phyloP scores from a whole-genome alignment of 1,140 invertebrate species.

The Metaphire vulgaris region DNA sequence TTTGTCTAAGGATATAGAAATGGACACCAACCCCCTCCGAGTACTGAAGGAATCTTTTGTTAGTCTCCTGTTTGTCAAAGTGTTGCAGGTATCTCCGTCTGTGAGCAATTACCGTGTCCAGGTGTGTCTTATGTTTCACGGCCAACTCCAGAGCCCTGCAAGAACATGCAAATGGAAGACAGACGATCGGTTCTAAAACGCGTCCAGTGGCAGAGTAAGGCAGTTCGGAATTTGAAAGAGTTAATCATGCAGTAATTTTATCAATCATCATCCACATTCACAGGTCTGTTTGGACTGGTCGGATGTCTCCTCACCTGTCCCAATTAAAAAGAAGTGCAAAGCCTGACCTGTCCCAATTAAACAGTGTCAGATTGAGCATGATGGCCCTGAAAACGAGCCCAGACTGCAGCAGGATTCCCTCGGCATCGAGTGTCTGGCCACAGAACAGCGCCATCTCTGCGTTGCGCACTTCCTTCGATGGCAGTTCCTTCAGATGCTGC shows the following conservation, averaged over 20 bases:
- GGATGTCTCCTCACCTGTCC: too few species aligned
- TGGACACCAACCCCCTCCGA: constrained; percentile 56
- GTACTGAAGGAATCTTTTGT: constrained; percentile 63
- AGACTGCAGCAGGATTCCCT: constrained; percentile 72
- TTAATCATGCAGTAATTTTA: too few species aligned
- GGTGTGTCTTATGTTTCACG: constrained; percentile 67
- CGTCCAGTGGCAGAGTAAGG: too few species aligned
- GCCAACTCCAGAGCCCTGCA: constrained; percentile 74
- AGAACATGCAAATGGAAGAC: too few species aligned
- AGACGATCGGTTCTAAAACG: too few species aligned
- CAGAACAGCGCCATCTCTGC: constrained; percentile 74
- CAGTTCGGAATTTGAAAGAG: too few species aligned
- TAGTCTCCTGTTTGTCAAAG: constrained; percentile 70
- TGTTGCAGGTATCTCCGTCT: constrained; percentile 67
- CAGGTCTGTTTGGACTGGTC: too few species aligned
- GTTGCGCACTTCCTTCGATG: constrained; percentile 60
- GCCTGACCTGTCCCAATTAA: constrained; percentile 74
- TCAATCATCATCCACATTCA: too few species aligned
- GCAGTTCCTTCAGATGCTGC: constrained; percentile 67
- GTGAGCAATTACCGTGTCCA: constrained; percentile 71
- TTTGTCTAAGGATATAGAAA: neutral
- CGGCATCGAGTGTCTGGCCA: constrained; percentile 71
- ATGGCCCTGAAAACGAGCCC: constrained; percentile 71
- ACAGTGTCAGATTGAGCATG: constrained; percentile 69
- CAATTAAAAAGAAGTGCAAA: too few species aligned